Conservation (phyloP, 2,113 vertebrate species). For the Guaruba guarouba region DNA sequence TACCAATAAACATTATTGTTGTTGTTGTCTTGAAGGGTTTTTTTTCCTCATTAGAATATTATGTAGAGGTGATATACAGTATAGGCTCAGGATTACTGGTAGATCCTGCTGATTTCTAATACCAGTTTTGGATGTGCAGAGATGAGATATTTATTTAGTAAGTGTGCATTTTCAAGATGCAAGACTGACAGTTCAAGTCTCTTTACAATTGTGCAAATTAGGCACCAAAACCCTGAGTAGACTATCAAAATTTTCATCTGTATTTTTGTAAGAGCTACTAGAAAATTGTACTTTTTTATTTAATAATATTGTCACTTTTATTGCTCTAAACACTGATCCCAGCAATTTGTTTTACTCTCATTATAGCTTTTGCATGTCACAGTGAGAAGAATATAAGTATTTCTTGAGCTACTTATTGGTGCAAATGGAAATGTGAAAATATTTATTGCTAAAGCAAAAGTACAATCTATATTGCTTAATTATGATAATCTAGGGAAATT, state of each 20-base stretch:
- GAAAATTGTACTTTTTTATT: not conserved
- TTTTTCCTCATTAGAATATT: not conserved
- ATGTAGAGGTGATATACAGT: not conserved
- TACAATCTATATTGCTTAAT: constrained; percentile 3
- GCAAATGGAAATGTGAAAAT: constrained; percentile 35
- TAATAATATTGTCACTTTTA: not conserved
- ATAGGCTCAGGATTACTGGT: not conserved
- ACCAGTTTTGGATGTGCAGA: not conserved
- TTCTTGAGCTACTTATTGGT: not conserved
- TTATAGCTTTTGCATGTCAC: not conserved
- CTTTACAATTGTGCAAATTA: not conserved
- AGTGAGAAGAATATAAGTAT: constrained; percentile 5
- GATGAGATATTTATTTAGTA: not conserved
- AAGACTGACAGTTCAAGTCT: not conserved
- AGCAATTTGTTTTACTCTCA: not conserved
- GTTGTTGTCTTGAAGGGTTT: not conserved
- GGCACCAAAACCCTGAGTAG: not conserved
- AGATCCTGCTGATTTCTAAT: not conserved
- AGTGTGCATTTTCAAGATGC: not conserved
- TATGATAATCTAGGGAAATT: constrained; percentile 33
- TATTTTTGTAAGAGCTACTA: not conserved
- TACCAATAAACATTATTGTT: not conserved
- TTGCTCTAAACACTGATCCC: not conserved
- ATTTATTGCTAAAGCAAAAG: constrained; percentile 41
- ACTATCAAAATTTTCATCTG: not conserved